Conservation (phyloP, 2,113 vertebrate species). For the Tachysurus fulvidraco region DNA sequence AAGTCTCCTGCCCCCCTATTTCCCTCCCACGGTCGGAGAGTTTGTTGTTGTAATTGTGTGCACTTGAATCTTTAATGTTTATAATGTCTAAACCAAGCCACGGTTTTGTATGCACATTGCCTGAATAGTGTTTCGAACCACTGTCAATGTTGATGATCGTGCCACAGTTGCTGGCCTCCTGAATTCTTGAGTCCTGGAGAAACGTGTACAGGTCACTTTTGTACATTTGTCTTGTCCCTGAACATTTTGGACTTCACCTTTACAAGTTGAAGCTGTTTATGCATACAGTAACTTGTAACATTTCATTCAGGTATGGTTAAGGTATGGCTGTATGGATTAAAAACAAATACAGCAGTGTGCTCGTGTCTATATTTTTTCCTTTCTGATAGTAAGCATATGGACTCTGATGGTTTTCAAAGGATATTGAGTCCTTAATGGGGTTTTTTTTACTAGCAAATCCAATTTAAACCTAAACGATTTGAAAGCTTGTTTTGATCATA, state of each 20-base stretch:
- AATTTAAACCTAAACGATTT: background rate
- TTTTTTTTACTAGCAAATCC: background rate
- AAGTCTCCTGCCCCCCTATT: constrained; percentile 37
- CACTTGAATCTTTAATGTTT: constrained; percentile 58
- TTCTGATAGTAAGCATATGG: background rate
- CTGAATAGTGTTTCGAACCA: constrained; percentile 59
- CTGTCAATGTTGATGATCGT: constrained; percentile 56
- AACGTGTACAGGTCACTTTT: constrained; percentile 59
- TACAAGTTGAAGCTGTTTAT: constrained; percentile 53
- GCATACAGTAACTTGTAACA: constrained; percentile 56
- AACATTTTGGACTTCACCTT: constrained; percentile 55
- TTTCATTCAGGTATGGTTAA: constrained; percentile 58
- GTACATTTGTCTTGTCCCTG: constrained; percentile 56
- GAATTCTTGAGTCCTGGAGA: constrained; percentile 53
- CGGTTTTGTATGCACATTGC: constrained; percentile 60
- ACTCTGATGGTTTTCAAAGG: background rate
- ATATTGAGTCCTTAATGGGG: background rate
- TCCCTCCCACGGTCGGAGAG: constrained; percentile 46
- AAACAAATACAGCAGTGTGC: constrained; percentile 51
- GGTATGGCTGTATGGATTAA: constrained; percentile 59
- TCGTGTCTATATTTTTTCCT: constrained; percentile 25
- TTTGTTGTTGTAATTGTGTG: constrained; percentile 57
- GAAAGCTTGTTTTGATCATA: background rate
- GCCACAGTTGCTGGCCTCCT: constrained; percentile 49
- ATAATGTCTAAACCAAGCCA: constrained; percentile 60